A percentile compares a stretch with the other conserved stretches of the same genome.
Conservation (phyloP, 2,888 invertebrate species). For the Antheraea yamamai region DNA sequence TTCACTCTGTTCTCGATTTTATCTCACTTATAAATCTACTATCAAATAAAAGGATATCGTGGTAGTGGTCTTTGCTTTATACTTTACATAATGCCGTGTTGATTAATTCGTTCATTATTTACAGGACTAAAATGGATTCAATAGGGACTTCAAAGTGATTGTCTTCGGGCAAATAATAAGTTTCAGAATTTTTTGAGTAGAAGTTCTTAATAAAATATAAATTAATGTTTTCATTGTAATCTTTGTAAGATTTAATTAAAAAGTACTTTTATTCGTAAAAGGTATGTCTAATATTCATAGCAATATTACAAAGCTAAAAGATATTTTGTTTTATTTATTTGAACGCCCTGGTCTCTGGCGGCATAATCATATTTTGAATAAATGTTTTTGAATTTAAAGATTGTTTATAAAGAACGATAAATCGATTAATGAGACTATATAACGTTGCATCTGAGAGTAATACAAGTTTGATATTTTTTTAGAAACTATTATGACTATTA, state of each 20-base stretch:
- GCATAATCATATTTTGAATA: too few relatives aligned
- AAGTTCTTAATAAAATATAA: not conserved
- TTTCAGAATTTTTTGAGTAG: not conserved
- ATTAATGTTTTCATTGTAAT: not conserved
- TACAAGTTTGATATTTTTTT: too few relatives aligned
- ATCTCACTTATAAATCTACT: not conserved
- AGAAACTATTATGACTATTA: too few relatives aligned
- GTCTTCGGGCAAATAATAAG: not conserved
- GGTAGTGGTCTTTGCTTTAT: not conserved
- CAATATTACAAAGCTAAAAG: not conserved
- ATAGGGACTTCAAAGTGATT: conserved; percentile 8
- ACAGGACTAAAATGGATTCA: conserved; percentile 7
- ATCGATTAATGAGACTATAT: too few relatives aligned
- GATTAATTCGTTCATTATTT: conserved; percentile 19
- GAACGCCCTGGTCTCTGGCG: too few relatives aligned
- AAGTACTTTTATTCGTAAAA: not conserved
- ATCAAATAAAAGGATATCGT: not conserved
- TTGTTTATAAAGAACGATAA: too few relatives aligned
- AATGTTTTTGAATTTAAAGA: too few relatives aligned
- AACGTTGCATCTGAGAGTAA: too few relatives aligned
- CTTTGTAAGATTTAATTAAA: not conserved
- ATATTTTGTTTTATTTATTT: too few relatives aligned
- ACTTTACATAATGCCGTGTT: conserved; percentile 15
- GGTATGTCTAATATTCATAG: not conserved
- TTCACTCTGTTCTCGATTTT: not conserved